These are phyloP conservation scores for Galemys pyrenaicus DNA, from an alignment of 2,113 vertebrate species.

Conservation along the genomic window DNA sequence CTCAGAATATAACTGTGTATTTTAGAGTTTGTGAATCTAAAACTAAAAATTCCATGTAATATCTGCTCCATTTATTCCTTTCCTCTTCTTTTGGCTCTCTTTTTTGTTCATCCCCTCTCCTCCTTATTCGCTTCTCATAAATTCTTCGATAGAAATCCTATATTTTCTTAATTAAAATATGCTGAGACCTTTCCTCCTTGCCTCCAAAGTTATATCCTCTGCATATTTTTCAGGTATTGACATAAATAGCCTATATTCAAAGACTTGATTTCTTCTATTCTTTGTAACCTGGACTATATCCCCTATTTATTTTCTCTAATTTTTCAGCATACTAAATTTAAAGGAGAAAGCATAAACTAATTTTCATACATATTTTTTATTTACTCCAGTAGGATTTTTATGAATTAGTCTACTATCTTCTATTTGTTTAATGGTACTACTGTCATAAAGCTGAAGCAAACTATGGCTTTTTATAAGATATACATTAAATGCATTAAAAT, in stretches of 20 bases:
- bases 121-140: not conserved
- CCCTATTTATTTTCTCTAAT: not conserved
- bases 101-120: not conserved
- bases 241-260: not conserved
- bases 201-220: not conserved
- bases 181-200: not conserved
- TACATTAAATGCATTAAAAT: not conserved
- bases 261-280: not conserved
- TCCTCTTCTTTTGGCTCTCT: not conserved
- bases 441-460: not conserved
- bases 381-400: not conserved
- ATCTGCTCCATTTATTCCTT: not conserved
- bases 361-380: not conserved
- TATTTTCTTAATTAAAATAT: not conserved
- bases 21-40: not conserved
- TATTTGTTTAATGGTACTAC: not conserved
- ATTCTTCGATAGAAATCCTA: not conserved
- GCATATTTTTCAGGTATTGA: not conserved
- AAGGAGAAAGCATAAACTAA: slow-evolving; percentile 15
- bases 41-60: not conserved
- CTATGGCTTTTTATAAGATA: not conserved
- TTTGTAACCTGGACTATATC: not conserved
- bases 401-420: not conserved
- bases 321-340: not conserved
- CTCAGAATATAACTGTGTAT: not conserved